These are phyloP conservation scores for Apotomis capreana DNA, from an alignment of 2,888 invertebrate genomes.

Conservation along the genomic window DNA sequence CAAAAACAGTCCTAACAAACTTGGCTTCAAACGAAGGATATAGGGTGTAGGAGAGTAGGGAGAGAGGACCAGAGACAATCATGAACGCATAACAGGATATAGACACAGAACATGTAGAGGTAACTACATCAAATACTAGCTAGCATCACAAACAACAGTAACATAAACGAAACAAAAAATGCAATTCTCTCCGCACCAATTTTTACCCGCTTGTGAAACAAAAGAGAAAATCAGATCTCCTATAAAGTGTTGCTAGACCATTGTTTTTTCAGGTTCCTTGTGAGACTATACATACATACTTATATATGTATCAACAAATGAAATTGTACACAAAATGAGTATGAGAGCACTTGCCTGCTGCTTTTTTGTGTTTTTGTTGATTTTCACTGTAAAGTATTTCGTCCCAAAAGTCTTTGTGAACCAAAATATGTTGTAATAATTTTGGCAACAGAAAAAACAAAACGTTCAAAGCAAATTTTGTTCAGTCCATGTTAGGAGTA, in stretches of 20 bases:
- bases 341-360: background rate
- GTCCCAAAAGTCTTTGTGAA: constrained; percentile 4
- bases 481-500: constrained; percentile 52
- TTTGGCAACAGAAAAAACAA: constrained; percentile 49
- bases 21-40: constrained; percentile 58
- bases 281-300: background rate
- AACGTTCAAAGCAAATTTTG: constrained; percentile 49
- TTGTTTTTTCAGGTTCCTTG: background rate
- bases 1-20: constrained; percentile 52
- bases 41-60: constrained; percentile 48
- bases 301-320: background rate
- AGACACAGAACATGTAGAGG: constrained; percentile 47
- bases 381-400: constrained; percentile 27
- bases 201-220: background rate
- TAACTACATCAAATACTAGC: constrained; percentile 55
- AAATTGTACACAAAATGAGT: background rate
- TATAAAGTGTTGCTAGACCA: background rate
- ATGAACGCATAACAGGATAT: constrained; percentile 46
- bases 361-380: constrained; percentile 13
- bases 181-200: constrained; percentile 39
- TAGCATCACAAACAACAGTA: constrained; percentile 51
- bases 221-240: background rate
- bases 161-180: constrained; percentile 49
- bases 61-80: constrained; percentile 51
- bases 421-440: constrained; percentile 7